Evolutionary conservation across 2,888 invertebrate species (phyloP), one percentile per base, ranked within the genome.

Genomic region (Ichneumon xanthorius): DNA sequence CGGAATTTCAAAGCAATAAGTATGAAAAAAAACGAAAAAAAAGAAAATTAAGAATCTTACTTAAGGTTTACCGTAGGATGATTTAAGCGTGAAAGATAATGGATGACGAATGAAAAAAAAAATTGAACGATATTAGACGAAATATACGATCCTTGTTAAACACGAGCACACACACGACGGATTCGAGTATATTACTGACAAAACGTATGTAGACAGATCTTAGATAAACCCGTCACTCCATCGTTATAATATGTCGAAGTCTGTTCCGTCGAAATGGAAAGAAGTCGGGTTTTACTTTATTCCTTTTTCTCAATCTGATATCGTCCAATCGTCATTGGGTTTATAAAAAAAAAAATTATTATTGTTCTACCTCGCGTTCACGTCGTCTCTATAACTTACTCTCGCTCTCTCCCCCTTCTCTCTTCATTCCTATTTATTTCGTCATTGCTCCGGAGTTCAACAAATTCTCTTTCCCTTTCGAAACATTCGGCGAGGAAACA

Each of bases 1-100:
- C 90, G 93, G 91, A 93, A 93, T 93, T 92, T 92, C 89, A 93
- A 93, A 93, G 93, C 93, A 93, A 93, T 93, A 93, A 93, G 89
- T 90, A 91, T 91, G 88, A 90, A 90, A 90, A 90, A 89, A 88
- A 75, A 55, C 9, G 19, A 77, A 77, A 55, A 53, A 82, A 77
- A 77, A 81, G 73, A 65, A 80, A 72, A 72, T 68, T 71, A 77
- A 83, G 78, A 77, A 87, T 76, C 71, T 82, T 83, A 79, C 81
- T 83, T 86, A 87, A 87, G 86, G 77, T 84, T 86, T 85, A 82
- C 65, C 79, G 80, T 86, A 87, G 80, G 70, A 83, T 71, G 77
- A 87, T 88, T 86, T 82, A 80, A 86, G 77, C 79, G 61, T 79
- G 81, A 67, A 37, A 55, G 37, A 65, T 77, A 65, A 86, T 67